Base-by-base conservation (phyloP, 1,140 invertebrate species). In the Arion vulgaris region DNA sequence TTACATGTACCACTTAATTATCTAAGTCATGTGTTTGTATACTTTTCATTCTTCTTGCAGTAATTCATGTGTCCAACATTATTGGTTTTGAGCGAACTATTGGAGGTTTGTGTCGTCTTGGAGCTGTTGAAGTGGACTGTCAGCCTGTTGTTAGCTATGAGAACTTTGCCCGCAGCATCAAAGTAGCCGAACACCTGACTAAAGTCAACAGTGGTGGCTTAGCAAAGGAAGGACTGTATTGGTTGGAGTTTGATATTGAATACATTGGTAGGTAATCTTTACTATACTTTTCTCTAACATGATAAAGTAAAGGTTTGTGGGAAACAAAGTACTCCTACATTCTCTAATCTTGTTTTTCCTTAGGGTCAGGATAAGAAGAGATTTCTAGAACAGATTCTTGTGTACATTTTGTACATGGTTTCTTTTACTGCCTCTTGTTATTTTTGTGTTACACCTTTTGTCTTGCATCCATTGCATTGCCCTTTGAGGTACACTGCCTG, bases 1-100 rank as follows among this genome's bases (percentile, higher is more conserved):
- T 15, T 45, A 15, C 41, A 7, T 45, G 41, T 45, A 15, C 15
- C 41, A 45, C 41, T 45, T 45, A 7, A 45, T 45, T 15, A 7
- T 15, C 15, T 45, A 45, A 45, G 41, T 45, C 41, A 7, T 7
- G 15, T 45, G 41, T 45, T 7, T 45, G 5, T 5, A 7, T 5
- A 45, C 41, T 45, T 71, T 57, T 5, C 2, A n/a, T 57, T 57
- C 0, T 79, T 81, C 51, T 82, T 85, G 45, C 85, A 89, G 88
- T 89, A 32, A 82, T 87, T 76, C 86, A 88, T 62, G 86, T 87
- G 34, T 83, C 76, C 62, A 87, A 89, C 62, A 83, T 89, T 39
- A 74, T 88, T 76, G 88, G 88, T 19, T 80, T 89, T 32, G 88
- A 89, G 74, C 81, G 88, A 1, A 87, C 81, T 17, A 80, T 89